Evolutionary conservation across 2,113 vertebrate genomes (phyloP), one percentile per base, ranked within the genome.

Genomic region (Microcebus murinus): DNA sequence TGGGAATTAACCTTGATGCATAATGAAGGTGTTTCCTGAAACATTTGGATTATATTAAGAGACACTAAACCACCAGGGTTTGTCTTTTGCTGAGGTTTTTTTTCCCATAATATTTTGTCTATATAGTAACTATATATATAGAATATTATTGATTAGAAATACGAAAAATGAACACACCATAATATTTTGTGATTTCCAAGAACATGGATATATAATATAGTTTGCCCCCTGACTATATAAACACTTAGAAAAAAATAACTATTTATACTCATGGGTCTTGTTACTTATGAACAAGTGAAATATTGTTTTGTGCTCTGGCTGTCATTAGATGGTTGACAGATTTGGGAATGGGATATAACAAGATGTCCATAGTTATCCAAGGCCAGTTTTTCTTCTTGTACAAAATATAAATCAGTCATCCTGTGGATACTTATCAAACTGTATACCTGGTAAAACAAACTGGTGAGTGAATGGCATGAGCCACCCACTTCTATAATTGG

Each of bases 331-430:
- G 94, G 97, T 98, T 99, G 99, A 99, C 98, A 99, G 98, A 92
- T 99, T 98, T 97, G 27, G 25, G 96, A 99, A 98, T 99, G 97
- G 96, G 88, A 97, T 98, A 6, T 98, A 99, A 99, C 98, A 98
- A 99, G 98, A 93, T 98, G 97, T 98, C 97, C 97, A 92, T 95
- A 98, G 94, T 92, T 97, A 97, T 98, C 6, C 11, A 96, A 98
- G 91, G 77, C 86, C 97, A 89, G 92, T 96, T 98, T 95, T 98
- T 97, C 42, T 65, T 98, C 86, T 87, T 0, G 0, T 52, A 95
- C 76, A 98, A 97, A 98, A 98, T 96, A 96, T 57, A 95, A 83
- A 96, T 70, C 42, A 98, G 73, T 91, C 87, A 90, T 70, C 18
- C 71, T 81, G 65, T 39, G 52, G 92, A 25, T 87, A 73, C 90